Evolutionary conservation across 2,888 invertebrate species (phyloP).

Genomic region (Girardia tigrina): DNA sequence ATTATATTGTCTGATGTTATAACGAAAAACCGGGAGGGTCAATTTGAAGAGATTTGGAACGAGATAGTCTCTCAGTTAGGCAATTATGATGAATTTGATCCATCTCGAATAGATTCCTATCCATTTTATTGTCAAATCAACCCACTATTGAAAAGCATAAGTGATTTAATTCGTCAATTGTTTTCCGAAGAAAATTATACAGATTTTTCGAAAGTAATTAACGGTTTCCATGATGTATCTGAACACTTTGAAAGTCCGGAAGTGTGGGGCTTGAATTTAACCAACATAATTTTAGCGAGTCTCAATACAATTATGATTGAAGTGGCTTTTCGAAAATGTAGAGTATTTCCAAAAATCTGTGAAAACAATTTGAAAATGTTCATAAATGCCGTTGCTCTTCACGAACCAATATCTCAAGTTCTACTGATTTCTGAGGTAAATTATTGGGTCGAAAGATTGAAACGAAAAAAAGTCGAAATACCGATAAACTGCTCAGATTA

Average conservation of each 20-base stretch:
- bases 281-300: neutral
- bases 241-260: neutral
- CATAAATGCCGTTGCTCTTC: neutral
- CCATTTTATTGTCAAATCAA: conserved; percentile 10
- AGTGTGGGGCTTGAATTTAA: neutral
- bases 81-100: conserved; percentile 15
- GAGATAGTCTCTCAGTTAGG: neutral
- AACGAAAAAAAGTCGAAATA: neutral
- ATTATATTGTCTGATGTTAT: neutral
- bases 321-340: neutral
- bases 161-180: conserved; percentile 1
- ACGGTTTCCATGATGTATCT: neutral
- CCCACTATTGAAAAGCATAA: neutral
- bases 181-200: conserved; percentile 5
- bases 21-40: neutral
- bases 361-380: conserved; percentile 23
- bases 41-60: conserved; percentile 8
- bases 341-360: neutral
- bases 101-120: neutral
- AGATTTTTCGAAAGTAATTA: neutral
- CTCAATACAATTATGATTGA: conserved; percentile 6
- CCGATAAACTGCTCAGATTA: neutral
- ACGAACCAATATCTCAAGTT: conserved; percentile 1
- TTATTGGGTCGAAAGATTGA: conserved; percentile 12
- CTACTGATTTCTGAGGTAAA: neutral